Percentiles rank a stretch among this genome's conserved stretches.
Evolutionary conservation across 2,888 invertebrate genomes (phyloP).

Genomic region (Caenorhabditis becei): DNA sequence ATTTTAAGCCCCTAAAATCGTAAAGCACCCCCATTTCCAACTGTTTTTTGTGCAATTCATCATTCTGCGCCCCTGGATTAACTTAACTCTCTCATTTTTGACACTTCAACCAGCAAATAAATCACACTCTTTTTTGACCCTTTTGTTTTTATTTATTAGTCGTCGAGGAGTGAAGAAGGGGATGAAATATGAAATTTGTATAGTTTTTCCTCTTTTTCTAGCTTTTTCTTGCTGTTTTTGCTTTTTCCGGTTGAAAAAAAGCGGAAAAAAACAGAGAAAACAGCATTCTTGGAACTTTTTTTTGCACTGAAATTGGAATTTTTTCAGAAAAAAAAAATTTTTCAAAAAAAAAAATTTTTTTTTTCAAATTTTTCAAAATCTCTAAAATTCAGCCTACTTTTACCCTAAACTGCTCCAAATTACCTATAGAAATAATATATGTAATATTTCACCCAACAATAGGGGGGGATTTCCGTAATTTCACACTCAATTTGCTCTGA

Average conservation of each 20-base stretch:
- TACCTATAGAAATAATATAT: background rate
- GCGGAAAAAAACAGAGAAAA: background rate
- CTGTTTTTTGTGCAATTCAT: constrained; percentile 9
- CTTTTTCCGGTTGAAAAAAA: background rate
- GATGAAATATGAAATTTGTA: background rate
- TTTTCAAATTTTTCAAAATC: too few species aligned
- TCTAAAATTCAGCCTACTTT: too few species aligned
- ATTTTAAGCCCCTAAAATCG: background rate
- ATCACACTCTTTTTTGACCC: constrained; percentile 3
- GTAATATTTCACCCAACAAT: constrained; percentile 7
- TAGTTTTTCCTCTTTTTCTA: background rate
- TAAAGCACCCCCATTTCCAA: background rate
- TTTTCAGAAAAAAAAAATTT: too few species aligned
- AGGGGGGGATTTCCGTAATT: constrained; percentile 21
- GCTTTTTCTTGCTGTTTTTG: background rate
- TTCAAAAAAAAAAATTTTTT: too few species aligned
- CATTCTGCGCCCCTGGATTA: background rate
- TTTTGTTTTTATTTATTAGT: constrained; percentile 17
- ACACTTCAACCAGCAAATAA: constrained; percentile 7
- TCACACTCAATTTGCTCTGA: constrained; percentile 47
- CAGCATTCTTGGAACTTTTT: too few species aligned
- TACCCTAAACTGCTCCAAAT: too few species aligned
- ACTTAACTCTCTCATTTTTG: background rate
- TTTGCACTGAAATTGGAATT: too few species aligned
- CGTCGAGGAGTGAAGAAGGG: background rate